These are phyloP conservation scores for Drosophila eohydei DNA, from an alignment of 2,888 invertebrate species.

Conservation along the genomic window DNA sequence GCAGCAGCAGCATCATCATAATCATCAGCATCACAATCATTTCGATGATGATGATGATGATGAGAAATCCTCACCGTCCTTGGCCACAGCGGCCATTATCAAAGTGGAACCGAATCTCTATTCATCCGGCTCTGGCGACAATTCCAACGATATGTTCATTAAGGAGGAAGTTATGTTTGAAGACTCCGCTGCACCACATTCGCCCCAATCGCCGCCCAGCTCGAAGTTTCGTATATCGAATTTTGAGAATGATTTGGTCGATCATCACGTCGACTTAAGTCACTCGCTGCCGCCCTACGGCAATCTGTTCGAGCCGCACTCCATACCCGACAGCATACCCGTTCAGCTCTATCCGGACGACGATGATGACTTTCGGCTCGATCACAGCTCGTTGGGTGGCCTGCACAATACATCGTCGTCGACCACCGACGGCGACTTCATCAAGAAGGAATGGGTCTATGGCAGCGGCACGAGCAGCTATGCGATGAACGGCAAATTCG, in stretches of 20 bases:
- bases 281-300: slow-evolving; percentile 84
- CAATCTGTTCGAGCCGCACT: slow-evolving; percentile 84
- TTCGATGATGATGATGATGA: slow-evolving; percentile 81
- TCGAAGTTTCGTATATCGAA: slow-evolving; percentile 84
- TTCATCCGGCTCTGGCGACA: slow-evolving; percentile 83
- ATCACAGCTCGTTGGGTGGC: slow-evolving; percentile 83
- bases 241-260: slow-evolving; percentile 83
- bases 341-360: slow-evolving; percentile 84
- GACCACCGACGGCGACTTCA: slow-evolving; percentile 84
- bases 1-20: slow-evolving; percentile 27
- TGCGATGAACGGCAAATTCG: slow-evolving; percentile 84
- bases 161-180: slow-evolving; percentile 84
- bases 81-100: slow-evolving; percentile 84
- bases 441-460: slow-evolving; percentile 85
- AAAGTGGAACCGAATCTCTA: slow-evolving; percentile 84
- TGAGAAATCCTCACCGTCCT: slow-evolving; percentile 84
- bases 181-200: slow-evolving; percentile 82
- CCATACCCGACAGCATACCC: slow-evolving; percentile 84
- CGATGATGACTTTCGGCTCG: slow-evolving; percentile 84
- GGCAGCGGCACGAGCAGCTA: slow-evolving; percentile 82
- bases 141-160: slow-evolving; percentile 84
- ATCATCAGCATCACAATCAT: slow-evolving; percentile 65
- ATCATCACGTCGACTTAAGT: slow-evolving; percentile 83
- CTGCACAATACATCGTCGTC: slow-evolving; percentile 83
- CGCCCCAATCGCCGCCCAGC: slow-evolving; percentile 84